A percentile compares a stretch with the other conserved stretches of the same genome.
phyloP scores from a whole-genome alignment of 2,797 vertebrate genomes.

The Setipinna tenuifilis region DNA sequence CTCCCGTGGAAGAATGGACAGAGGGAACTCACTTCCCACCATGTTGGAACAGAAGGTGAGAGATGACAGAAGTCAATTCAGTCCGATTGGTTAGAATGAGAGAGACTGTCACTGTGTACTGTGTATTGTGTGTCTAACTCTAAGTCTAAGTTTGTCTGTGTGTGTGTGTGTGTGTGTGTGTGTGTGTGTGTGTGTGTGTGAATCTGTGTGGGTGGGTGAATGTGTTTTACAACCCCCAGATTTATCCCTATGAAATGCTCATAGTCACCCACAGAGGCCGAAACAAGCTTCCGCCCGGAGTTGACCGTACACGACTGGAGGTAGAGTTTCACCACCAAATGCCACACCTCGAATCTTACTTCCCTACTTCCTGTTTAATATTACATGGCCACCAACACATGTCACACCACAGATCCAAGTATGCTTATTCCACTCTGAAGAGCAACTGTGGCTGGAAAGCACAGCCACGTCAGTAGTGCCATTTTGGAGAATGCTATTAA shows the following conservation, averaged over 20 bases:
- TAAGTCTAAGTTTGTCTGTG: background rate
- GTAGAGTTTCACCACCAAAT: constrained; percentile 60
- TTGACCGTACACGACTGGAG: constrained; percentile 90
- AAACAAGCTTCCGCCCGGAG: constrained; percentile 83
- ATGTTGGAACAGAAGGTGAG: constrained; percentile 88
- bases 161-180: constrained; percentile 20
- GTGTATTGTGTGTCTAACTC: background rate
- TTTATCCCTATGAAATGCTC: constrained; percentile 87
- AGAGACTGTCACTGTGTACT: background rate
- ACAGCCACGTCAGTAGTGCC: too few species aligned
- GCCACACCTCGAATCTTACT: background rate
- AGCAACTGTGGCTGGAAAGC: too few species aligned
- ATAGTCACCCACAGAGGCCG: constrained; percentile 85
- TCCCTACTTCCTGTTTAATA: background rate
- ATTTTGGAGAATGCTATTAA: too few species aligned
- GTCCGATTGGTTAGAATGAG: background rate
- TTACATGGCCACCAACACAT: background rate
- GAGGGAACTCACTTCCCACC: constrained; percentile 90
- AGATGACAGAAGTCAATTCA: background rate
- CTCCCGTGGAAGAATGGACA: constrained; percentile 84
- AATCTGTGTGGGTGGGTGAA: background rate
- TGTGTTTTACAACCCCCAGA: constrained; percentile 63
- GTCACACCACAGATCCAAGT: background rate
- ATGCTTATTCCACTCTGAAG: too few species aligned
- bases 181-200: background rate